Evolutionary conservation across 2,888 invertebrate species (phyloP), one percentile per base, ranked within the genome.

Genomic region (Drosophila tanythrix): DNA sequence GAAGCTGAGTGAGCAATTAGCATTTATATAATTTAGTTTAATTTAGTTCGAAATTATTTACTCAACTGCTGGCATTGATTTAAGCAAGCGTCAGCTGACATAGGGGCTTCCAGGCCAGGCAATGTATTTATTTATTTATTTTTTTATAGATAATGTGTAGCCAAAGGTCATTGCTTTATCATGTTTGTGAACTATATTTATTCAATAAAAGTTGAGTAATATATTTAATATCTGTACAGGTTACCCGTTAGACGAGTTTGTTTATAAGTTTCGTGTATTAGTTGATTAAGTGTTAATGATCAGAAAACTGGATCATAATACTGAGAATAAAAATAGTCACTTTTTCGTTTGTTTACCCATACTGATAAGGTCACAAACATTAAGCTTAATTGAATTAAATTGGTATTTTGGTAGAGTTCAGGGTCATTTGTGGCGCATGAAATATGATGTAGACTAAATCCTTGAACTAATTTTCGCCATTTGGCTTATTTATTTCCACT

Each of bases 401-500:
- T 56, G 27, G 29, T 5, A 2, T 52, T 61, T 29, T 35, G 6
- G n/a, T 21, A 56, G 43, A 57, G 68, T 66, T 68, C 68, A 68
- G 43, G 66, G 66, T 36, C 57, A 31, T 25, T 51, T 43, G 31
- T 48, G 53, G 36, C 31, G 13, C 7, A 40, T 48, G 46, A 51
- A 38, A 31, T 31, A 51, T 60, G 36, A 31, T 60, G 29, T 46
- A 2, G 57, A 6, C 29, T 10, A 43, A 46, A 46, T 46, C 38
- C 58, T 67, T 59, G 59, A 38, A 25, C 29, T 18, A 11, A 40
- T 29, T 40, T 21, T 27, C 11, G 6, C 10, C 11, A 13, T 61
- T 51, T 56, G 40, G 55, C 52, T 63, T 67, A 59, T 70, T 64
- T 70, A 51, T 74, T 76, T 71, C 66, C 63, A 71, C 76, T 74